Conservation (phyloP, 1,140 invertebrate genomes). For the Drosophila quadrilineata region DNA sequence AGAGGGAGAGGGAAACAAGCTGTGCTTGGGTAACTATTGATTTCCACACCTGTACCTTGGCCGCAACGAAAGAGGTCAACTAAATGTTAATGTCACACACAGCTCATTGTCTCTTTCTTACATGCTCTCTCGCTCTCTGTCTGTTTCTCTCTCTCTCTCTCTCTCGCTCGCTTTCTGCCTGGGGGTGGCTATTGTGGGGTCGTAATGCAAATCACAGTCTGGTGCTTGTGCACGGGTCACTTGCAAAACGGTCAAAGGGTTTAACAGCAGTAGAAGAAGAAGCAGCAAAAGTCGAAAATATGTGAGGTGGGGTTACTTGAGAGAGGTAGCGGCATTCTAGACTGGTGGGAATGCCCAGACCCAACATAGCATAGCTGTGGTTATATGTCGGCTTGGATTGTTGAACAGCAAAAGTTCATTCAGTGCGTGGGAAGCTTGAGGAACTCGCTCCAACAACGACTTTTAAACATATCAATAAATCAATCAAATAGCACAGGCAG, state of each 20-base stretch:
- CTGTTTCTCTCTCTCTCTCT: too few species aligned
- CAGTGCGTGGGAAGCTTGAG: slow-evolving; percentile 71
- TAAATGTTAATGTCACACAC: slow-evolving; percentile 76
- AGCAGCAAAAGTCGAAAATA: slow-evolving; percentile 24
- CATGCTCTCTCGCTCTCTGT: too few species aligned
- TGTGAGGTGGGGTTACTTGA: not conserved
- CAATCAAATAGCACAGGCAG: slow-evolving; percentile 20
- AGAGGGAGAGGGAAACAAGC: not conserved
- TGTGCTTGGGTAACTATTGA: slow-evolving; percentile 46
- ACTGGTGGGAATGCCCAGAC: slow-evolving; percentile 63
- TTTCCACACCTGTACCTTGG: slow-evolving; percentile 75
- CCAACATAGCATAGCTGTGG: too few species aligned
- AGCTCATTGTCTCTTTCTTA: slow-evolving; percentile 41
- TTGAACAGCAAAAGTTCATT: slow-evolving; percentile 66
- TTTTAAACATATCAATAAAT: slow-evolving; percentile 39
- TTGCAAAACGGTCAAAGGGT: slow-evolving; percentile 63
- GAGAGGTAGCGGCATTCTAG: slow-evolving; percentile 40
- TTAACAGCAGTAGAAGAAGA: slow-evolving; percentile 40
- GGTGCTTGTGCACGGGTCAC: slow-evolving; percentile 56
- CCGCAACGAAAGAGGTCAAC: slow-evolving; percentile 70
- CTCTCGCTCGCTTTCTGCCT: too few species aligned
- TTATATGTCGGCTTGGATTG: slow-evolving; percentile 5
- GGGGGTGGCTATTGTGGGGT: slow-evolving; percentile 13
- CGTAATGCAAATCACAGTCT: slow-evolving; percentile 69
- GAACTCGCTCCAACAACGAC: slow-evolving; percentile 7